Base-by-base conservation (phyloP, 1,140 invertebrate genomes). In the Chironomus striatipennis region DNA sequence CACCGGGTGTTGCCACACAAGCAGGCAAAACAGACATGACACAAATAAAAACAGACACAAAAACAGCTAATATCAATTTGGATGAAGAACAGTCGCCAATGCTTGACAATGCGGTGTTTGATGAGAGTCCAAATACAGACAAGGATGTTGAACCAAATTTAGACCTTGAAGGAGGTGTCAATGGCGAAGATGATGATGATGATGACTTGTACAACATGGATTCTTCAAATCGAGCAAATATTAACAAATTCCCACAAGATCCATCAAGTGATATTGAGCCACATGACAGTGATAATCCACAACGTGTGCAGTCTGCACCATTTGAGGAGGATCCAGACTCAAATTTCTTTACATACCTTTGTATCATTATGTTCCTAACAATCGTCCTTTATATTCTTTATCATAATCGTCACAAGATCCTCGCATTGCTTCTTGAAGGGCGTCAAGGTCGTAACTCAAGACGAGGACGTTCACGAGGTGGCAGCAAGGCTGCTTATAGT, bases 391-490 rank as follows among this genome's bases (percentile, higher is more conserved):
- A 90, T 79, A 80, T 90, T 43, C 83, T 85, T 76, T 90, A 89
- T 80, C 88, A 90, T 77, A 90, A 90, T 77, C 90, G 89, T 78
- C 87, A 90, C 80, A 90, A 89, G 87, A 85, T 89, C 76, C 77
- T 88, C 42, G 87, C 87, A 17, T 82, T 88, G 20, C 77, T 87
- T 75, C 79, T 88, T 6, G 87, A 88, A 82, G 86, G 87, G 47
- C 81, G 87, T 75, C 80, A 83, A 76, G 79, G 82, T 72, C 81
- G 83, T 76, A 79, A 86, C 76, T 81, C 87, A 77, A 86, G 86
- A 65, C 87, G 86, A 77, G 65, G 18, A 20, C 17, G 65, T 20
- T 70, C 65, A 18, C n/a, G 65, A 70, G 65, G 65, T 10, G 65
- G 65, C 7, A 20, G 17, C 7, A 86, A 85, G 7, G 84, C 86